Conservation (phyloP, 2,888 invertebrate species). For the Ornithoptera priamus region DNA sequence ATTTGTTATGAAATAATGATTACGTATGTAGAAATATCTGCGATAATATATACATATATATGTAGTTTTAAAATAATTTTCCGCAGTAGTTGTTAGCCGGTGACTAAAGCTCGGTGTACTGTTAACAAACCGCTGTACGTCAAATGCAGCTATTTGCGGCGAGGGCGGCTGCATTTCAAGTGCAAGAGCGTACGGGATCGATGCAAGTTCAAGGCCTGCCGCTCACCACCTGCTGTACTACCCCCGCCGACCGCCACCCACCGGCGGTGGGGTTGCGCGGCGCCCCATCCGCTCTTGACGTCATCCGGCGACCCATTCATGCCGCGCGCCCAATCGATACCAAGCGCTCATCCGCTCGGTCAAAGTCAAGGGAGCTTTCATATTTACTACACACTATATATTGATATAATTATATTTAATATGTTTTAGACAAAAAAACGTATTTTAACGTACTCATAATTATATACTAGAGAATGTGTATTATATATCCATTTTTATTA, state of each 20-base stretch:
- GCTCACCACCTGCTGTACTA: conserved; percentile 23
- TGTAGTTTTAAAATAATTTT: no score
- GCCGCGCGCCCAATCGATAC: conserved; percentile 30
- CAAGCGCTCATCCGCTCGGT: neutral
- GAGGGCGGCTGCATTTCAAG: conserved; percentile 36
- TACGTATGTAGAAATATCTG: no score
- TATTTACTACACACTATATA: no score
- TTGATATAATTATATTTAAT: no score
- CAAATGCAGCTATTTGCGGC: neutral
- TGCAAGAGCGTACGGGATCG: conserved; percentile 43
- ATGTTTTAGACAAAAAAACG: no score
- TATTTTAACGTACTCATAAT: no score
- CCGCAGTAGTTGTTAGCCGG: no score
- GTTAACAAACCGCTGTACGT: neutral
- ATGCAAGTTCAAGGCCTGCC: conserved; percentile 48
- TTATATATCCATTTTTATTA: no score
- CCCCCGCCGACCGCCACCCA: conserved; percentile 39
- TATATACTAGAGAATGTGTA: no score
- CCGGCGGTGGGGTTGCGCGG: conserved; percentile 21
- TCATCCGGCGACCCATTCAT: conserved; percentile 40
- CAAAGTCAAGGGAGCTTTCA: neutral
- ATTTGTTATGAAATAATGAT: no score
- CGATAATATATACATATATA: no score
- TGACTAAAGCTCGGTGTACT: no score
- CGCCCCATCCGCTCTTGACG: conserved; percentile 39